phyloP scores from a whole-genome alignment of 2,797 vertebrate genomes.

The Orestias chungarensis region DNA sequence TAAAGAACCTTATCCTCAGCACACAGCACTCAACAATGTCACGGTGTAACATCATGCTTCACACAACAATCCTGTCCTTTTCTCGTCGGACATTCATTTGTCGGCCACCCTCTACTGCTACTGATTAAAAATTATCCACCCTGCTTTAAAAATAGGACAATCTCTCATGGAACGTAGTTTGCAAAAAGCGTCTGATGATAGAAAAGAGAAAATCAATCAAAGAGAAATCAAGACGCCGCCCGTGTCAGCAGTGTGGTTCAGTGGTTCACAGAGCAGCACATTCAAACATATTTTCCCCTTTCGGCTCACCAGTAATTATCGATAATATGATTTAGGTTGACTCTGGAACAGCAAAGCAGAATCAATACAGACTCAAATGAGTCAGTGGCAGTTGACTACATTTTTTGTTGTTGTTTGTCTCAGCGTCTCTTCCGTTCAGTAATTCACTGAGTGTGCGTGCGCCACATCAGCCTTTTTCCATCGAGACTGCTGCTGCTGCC shows the following conservation, averaged over 20 bases:
- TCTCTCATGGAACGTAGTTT: slow-evolving; percentile 19
- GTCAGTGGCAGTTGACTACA: slow-evolving; percentile 19
- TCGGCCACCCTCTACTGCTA: not conserved
- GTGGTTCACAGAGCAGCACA: slow-evolving; percentile 15
- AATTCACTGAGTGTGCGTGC: slow-evolving; percentile 36
- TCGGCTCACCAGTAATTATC: slow-evolving; percentile 33
- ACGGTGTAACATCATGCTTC: not conserved
- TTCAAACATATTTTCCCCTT: slow-evolving; percentile 9
- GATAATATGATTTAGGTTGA: slow-evolving; percentile 31
- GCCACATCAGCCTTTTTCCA: slow-evolving; percentile 32
- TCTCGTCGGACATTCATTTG: too few species aligned
- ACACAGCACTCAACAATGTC: not conserved
- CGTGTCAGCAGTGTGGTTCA: slow-evolving; percentile 19
- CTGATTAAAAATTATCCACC: slow-evolving; percentile 29
- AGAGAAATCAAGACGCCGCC: slow-evolving; percentile 37
- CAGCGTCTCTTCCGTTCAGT: slow-evolving; percentile 27
- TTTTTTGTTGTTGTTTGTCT: slow-evolving; percentile 43
- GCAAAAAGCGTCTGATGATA: slow-evolving; percentile 23
- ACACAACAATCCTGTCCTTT: not conserved
- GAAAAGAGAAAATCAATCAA: too few species aligned
- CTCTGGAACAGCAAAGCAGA: slow-evolving; percentile 13
- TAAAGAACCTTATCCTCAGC: not conserved
- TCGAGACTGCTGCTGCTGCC: slow-evolving; percentile 28
- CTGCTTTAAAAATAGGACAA: slow-evolving; percentile 30
- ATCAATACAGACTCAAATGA: slow-evolving; percentile 37